These are phyloP conservation scores for Apteryx mantelli DNA, from an alignment of 2,113 vertebrate genomes.

Conservation along the genomic window DNA sequence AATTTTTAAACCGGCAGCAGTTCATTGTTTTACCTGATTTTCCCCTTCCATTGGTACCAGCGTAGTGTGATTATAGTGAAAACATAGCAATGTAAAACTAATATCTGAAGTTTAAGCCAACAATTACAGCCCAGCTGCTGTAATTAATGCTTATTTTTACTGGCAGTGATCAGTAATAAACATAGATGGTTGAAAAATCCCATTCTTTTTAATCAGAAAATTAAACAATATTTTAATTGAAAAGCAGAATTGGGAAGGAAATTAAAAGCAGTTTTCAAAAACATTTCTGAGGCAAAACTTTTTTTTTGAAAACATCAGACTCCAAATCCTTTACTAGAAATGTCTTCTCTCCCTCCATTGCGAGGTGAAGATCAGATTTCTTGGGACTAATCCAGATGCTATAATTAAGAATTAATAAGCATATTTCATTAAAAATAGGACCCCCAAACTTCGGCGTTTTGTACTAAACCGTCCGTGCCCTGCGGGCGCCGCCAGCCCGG, in stretches of 20 bases:
- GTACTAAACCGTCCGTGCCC: background rate
- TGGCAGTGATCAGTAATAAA: background rate
- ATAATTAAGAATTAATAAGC: background rate
- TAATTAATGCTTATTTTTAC: background rate
- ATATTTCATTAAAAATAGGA: background rate
- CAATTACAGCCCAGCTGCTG: background rate
- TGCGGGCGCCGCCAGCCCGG: background rate
- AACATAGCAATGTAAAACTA: background rate
- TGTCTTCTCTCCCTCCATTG: background rate
- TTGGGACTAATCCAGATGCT: background rate
- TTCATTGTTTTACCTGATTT: background rate
- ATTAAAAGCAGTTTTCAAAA: background rate
- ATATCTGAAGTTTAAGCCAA: background rate
- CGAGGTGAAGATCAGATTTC: background rate
- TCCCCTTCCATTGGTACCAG: background rate
- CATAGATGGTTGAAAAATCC: background rate
- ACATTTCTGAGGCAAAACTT: background rate
- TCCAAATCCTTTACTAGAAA: rapidly evolving
- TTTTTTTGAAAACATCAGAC: background rate
- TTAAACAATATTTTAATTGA: background rate
- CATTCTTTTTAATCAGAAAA: background rate
- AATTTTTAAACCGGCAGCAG: rapidly evolving
- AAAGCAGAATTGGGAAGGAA: background rate
- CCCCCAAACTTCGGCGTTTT: background rate
- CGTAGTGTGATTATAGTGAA: background rate